Evolutionary conservation across 1,140 invertebrate species (phyloP), one percentile per base, ranked within the genome.

Genomic region (Lutraria rhynchaena): DNA sequence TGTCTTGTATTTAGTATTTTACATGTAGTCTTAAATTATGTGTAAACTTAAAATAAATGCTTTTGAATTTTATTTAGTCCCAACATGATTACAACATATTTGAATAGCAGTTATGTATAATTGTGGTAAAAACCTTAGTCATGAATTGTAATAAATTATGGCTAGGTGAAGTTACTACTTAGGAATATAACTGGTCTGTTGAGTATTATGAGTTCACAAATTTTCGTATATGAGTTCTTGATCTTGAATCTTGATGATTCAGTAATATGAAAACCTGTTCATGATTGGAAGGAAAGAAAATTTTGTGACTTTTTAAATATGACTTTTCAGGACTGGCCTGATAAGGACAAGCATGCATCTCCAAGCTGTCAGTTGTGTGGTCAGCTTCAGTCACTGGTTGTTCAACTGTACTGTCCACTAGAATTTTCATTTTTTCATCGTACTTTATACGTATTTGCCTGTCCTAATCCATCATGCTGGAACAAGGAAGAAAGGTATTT

Each of bases 401-500:
- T 83, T 19, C 85, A 86, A 44, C 60, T 86, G 19, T 84, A 84
- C 49, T 86, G 85, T 67, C 83, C 82, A 60, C 35, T 86, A 65
- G 82, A 75, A 17, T 44, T 73, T 4, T 86, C 83, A 17, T 22
- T 17, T 31, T 86, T 84, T 44, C 85, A 86, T 46, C 75, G 85
- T 53, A 84, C 83, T 5, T 61, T 86, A 15, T 86, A 86, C 67
- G 27, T 84, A 15, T 86, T 86, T 86, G 78, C 82, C 19, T 86
- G 85, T 67, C 33, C 55, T 24, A 67, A 58, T 29, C 67, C 69
- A 19, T 7, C n/a, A 2, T 85, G 83, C 24, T 85, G 83, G 83
- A 63, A 69, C 29, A 55, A 73, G n/a, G 13, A 49, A 70, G 31
- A 82, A 35, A 82, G 78, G 83, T 85, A 61, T 24, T 44, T 46